phyloP scores from a whole-genome alignment of 2,113 vertebrate species.

The Thomomys bottae region DNA sequence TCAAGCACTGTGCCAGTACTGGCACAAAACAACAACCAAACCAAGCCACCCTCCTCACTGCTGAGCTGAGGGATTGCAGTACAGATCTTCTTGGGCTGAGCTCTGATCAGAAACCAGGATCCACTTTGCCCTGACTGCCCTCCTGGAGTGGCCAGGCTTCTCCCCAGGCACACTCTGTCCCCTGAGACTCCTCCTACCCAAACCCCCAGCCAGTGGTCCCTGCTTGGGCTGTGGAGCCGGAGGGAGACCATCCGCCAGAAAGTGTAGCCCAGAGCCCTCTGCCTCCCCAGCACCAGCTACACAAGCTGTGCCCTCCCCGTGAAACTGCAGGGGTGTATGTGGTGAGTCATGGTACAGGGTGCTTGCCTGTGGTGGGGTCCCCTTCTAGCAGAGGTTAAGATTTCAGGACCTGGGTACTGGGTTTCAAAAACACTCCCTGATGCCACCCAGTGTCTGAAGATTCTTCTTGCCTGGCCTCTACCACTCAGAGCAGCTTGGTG shows the following conservation, averaged over 20 bases:
- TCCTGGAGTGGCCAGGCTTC: neutral
- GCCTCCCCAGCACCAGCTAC: slow-evolving; percentile 55
- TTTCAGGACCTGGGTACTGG: neutral
- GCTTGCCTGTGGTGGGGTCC: neutral
- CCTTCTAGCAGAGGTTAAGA: neutral
- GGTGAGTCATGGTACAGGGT: slow-evolving; percentile 70
- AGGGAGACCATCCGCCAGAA: neutral
- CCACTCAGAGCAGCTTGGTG: neutral
- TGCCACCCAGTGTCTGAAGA: neutral
- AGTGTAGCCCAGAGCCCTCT: slow-evolving; percentile 47
- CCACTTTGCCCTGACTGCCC: no score
- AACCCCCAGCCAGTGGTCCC: neutral
- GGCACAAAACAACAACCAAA: no score
- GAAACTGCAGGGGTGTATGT: slow-evolving; percentile 72
- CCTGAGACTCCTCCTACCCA: neutral
- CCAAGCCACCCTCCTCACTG: neutral
- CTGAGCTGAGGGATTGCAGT: neutral
- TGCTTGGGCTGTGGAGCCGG: neutral
- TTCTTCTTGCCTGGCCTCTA: neutral
- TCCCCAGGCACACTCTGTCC: neutral
- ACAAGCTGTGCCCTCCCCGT: slow-evolving; percentile 69
- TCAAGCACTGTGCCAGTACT: no score
- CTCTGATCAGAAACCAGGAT: neutral
- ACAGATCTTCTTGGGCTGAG: neutral
- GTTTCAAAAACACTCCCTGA: neutral